Evolutionary conservation across 2,888 invertebrate genomes (phyloP), one percentile per base, ranked within the genome.

Genomic region (Leptura quadrifasciata): DNA sequence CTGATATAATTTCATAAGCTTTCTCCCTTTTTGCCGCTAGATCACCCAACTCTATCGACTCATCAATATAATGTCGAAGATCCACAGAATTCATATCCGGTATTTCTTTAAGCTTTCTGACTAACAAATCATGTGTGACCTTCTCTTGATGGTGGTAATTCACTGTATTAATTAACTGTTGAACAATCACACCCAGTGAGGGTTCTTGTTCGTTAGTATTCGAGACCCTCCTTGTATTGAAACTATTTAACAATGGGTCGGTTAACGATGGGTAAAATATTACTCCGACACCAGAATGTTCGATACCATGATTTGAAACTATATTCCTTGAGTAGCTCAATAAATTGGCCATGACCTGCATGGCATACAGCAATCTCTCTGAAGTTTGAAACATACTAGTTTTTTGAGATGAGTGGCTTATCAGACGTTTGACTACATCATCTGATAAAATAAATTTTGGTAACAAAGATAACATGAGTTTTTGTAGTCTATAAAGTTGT

Each of bases 401-500:
- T 10, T 85, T 79, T 17, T 78, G 69, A 6, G 84, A 78, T 4
- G 84, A 76, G 82, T 87, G 84, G 85, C 89, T 85, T 3, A 86
- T 80, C 85, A 91, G 80, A 31, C 89, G 88, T 77, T 87, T 86
- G 8, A 89, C 81, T 5, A 85, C 81, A n/a, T 84, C 84, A 27
- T 86, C 86, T 0, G 84, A 80, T 18, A 87, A 76, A 8, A 92
- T 89, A 86, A 96, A 97, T 76, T 94, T 92, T 3, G 94, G 93
- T 78, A 96, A 91, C 68, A 97, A 90, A 0, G 93, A 92, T 73
- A 96, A 88, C 93, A 96, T 94, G 55, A 96, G 91, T 79, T 93
- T 92, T 85, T 94, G 95, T 76, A 97, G 90, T 1, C 95, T 91
- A 83, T 91, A 92, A 17, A 94, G 88, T 83, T 93, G 92, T 0